phyloP scores from a whole-genome alignment of 2,888 invertebrate genomes.

The Andrena hattorfiana region DNA sequence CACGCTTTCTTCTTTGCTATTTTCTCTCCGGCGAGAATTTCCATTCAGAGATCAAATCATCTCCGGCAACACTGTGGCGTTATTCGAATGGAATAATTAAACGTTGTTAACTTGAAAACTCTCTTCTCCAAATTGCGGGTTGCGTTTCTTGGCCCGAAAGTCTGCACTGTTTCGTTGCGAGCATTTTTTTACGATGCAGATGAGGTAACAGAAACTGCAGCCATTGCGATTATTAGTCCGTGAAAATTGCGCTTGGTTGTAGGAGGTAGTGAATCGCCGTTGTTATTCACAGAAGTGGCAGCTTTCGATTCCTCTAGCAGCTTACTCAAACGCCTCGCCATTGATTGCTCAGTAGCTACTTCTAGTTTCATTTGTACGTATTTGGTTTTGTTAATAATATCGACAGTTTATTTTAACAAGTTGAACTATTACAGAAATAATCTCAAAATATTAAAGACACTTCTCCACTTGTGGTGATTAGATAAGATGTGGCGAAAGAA shows the following conservation, averaged over 20 bases:
- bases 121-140: too few relatives aligned
- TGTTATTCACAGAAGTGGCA: neutral
- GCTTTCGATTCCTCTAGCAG: neutral
- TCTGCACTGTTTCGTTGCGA: too few relatives aligned
- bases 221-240: slow-evolving; percentile 27
- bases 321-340: neutral
- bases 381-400: neutral
- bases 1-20: neutral
- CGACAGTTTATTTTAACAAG: neutral
- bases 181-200: slow-evolving; percentile 19
- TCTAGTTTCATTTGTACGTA: neutral
- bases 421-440: too few relatives aligned
- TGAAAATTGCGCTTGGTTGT: slow-evolving; percentile 20
- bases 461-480: too few relatives aligned
- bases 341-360: neutral
- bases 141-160: too few relatives aligned
- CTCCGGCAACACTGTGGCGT: neutral
- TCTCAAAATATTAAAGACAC: too few relatives aligned
- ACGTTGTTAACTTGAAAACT: too few relatives aligned
- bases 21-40: slow-evolving; percentile 16
- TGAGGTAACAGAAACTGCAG: slow-evolving; percentile 3
- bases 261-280: neutral
- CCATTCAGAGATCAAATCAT: slow-evolving; percentile 33
- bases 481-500: too few relatives aligned
- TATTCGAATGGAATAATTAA: neutral